Evolutionary conservation across 1,140 invertebrate genomes (phyloP), one percentile per base, ranked within the genome.

Genomic region (Eumeta japonica): DNA sequence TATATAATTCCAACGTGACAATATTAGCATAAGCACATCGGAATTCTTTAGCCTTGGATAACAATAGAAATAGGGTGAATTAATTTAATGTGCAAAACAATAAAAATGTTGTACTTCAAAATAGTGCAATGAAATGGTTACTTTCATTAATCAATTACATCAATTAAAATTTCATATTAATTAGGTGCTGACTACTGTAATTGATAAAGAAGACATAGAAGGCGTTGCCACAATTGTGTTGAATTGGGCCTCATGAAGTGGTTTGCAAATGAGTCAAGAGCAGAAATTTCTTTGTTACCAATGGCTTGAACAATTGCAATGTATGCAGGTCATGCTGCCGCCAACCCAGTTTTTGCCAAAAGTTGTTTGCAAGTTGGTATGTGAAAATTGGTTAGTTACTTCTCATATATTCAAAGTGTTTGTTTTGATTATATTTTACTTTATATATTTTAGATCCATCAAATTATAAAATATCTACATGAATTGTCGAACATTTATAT

Each of bases 221-320:
- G 68, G 68, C 15, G 64, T 70, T 43, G 65, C 64, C 16, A 66
- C 45, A 38, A 73, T 73, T 17, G 48, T 73, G 28, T 46, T 73
- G 36, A 33, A 48, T 10, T 43, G 70, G 30, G 53, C 50, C 28
- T 36, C 44, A 12, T 60, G 56, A 31, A 58, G 52, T 41, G 55
- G 49, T n/a, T 13, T 16, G 12, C 13, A 43, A 29, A 57, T 62
- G 56, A 58, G 38, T 11, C 44, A 52, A 13, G 57, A 70, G 27
- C 50, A 66, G 36, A 39, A 41, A 28, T 32, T 70, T 3, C 37
- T 58, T 0, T 49, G 55, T 30, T 72, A 72, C 37, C 67, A 72
- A 35, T 72, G 67, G 67, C 35, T 72, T 11, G 67, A 72, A 43
- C 52, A 70, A 52, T 72, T 31, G 52, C 63, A 15, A 64, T 68